These are phyloP conservation scores for Listronotus oregonensis DNA, from an alignment of 1,140 invertebrate species.

Conservation along the genomic window DNA sequence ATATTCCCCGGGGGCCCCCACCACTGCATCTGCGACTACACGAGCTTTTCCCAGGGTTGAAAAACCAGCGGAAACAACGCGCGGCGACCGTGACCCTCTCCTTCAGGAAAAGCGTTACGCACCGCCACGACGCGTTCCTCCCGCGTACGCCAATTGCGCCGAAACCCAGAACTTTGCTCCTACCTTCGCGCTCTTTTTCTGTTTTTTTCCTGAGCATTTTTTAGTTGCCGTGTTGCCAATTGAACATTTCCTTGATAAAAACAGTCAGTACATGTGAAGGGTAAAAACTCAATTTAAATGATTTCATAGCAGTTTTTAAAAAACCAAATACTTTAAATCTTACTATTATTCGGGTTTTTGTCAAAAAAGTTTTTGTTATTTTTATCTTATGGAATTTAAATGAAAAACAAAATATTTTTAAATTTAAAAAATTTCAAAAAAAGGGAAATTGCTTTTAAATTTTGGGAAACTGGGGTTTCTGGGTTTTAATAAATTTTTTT, in stretches of 20 bases:
- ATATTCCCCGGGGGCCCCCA: not conserved
- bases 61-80: constrained; percentile 13
- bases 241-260: not conserved
- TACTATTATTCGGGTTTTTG: too few relatives aligned
- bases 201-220: constrained; percentile 11
- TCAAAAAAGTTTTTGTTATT: too few relatives aligned
- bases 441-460: too few relatives aligned
- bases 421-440: too few relatives aligned
- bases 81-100: constrained; percentile 32
- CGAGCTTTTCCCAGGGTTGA: not conserved
- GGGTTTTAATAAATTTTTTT: too few relatives aligned
- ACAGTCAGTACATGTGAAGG: too few relatives aligned
- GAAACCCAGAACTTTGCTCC: constrained; percentile 25
- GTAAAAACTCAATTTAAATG: too few relatives aligned
- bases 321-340: too few relatives aligned
- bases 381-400: too few relatives aligned
- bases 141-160: constrained; percentile 18
- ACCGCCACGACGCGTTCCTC: constrained; percentile 12
- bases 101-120: constrained; percentile 36
- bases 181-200: constrained; percentile 5
- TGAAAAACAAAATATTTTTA: too few relatives aligned
- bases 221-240: constrained; percentile 16
- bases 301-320: too few relatives aligned
- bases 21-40: constrained; percentile 16
- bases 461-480: too few relatives aligned